Evolutionary conservation across 2,113 vertebrate genomes (phyloP).

Genomic region (Grammomys dolichurus): DNA sequence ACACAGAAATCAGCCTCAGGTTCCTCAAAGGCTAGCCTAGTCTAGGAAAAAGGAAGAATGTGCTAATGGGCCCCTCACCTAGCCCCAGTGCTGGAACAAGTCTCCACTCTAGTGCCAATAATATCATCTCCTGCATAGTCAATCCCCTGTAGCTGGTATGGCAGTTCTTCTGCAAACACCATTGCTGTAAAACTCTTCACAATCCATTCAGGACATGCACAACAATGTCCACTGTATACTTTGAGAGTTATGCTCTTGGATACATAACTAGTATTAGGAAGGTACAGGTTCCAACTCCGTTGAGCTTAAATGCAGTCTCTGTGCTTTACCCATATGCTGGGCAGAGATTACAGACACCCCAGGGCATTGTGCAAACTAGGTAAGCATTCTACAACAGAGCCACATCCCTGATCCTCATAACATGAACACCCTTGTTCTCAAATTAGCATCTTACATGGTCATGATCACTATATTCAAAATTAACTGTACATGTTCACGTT

Average conservation of each 20-base stretch:
- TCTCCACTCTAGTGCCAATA: neutral
- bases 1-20: neutral
- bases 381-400: neutral
- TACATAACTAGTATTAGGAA: neutral
- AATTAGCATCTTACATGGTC: neutral
- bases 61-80: neutral
- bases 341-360: neutral
- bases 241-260: neutral
- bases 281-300: neutral
- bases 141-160: neutral
- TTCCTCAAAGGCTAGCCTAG: neutral
- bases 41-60: neutral
- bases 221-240: neutral
- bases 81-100: neutral
- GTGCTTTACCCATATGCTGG: neutral
- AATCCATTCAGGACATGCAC: neutral
- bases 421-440: too few relatives aligned
- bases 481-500: neutral
- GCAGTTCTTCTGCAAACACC: neutral
- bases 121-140: neutral
- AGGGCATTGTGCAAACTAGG: neutral
- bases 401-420: neutral
- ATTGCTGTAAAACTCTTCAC: neutral
- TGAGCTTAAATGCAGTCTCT: fast-evolving
- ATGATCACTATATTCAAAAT: neutral